Conservation (phyloP, 2,888 invertebrate species). For the Pyrocoelia pectoralis region DNA sequence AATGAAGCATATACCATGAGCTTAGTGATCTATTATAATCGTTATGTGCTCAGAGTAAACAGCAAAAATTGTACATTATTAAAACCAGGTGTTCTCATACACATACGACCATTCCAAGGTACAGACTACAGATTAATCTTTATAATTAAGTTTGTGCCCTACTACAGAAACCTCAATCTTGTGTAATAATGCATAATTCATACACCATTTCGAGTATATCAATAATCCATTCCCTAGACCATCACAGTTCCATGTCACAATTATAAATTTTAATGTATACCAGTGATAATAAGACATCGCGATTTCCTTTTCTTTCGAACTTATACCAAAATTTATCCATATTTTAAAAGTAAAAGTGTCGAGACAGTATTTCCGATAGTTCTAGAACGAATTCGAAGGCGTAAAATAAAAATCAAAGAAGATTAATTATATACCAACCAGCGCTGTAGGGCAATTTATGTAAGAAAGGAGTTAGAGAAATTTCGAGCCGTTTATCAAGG, state of each 20-base stretch:
- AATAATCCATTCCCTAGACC: too few species aligned
- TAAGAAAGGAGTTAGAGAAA: not conserved
- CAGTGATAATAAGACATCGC: too few species aligned
- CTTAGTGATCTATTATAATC: too few species aligned
- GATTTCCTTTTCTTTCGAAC: not conserved
- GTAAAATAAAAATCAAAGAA: conserved; percentile 3
- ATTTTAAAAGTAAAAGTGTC: not conserved
- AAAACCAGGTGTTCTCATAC: not conserved
- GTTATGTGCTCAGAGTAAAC: not conserved
- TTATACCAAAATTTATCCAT: not conserved
- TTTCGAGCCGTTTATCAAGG: not conserved
- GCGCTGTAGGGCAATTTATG: not conserved
- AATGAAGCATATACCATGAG: too few species aligned
- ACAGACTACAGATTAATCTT: not conserved
- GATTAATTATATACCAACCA: conserved; percentile 7
- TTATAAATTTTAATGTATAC: too few species aligned
- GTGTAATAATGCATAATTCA: too few species aligned
- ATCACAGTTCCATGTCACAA: too few species aligned
- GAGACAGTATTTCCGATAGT: not conserved
- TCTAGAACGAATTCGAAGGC: not conserved
- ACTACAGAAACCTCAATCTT: not conserved
- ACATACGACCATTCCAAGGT: not conserved
- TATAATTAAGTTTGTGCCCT: not conserved
- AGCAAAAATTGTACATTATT: not conserved
- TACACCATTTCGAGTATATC: too few species aligned